phyloP scores from a whole-genome alignment of 2,113 vertebrate genomes.

The Nannobrachium achirus region DNA sequence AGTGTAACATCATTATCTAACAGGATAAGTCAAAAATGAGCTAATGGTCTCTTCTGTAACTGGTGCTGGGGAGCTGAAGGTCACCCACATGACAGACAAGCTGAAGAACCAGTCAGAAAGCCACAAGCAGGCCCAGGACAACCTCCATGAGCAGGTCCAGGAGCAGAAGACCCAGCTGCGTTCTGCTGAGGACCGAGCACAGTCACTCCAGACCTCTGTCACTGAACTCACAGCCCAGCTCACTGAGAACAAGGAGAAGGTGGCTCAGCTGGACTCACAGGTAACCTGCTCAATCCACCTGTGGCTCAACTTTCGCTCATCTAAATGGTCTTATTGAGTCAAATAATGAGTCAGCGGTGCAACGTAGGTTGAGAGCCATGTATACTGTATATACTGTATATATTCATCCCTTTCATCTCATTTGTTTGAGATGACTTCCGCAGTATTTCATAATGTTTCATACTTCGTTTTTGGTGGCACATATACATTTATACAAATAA shows the following conservation, averaged over 20 bases:
- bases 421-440: too few species aligned
- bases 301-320: too few species aligned
- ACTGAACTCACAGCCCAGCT: conserved; percentile 88
- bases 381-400: too few species aligned
- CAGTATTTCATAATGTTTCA: too few species aligned
- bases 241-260: conserved; percentile 92
- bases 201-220: conserved; percentile 86
- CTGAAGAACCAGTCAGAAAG: conserved; percentile 98
- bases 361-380: too few species aligned
- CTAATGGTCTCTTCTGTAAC: background rate
- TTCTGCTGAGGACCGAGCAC: conserved; percentile 90
- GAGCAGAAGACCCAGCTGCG: conserved; percentile 93
- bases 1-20: too few species aligned
- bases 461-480: too few species aligned
- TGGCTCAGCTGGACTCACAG: conserved; percentile 92
- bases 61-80: conserved; percentile 69
- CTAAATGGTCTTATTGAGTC: too few species aligned
- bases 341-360: too few species aligned
- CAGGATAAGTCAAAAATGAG: accelerated
- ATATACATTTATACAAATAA: too few species aligned
- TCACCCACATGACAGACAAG: conserved; percentile 92
- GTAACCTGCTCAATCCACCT: conserved; percentile 63
- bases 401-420: too few species aligned
- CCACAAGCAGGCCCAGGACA: conserved; percentile 97
- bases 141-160: conserved; percentile 95